Percentiles rank a stretch among this genome's conserved stretches.
Conservation (phyloP, 2,113 vertebrate genomes). For the Upupa epops region DNA sequence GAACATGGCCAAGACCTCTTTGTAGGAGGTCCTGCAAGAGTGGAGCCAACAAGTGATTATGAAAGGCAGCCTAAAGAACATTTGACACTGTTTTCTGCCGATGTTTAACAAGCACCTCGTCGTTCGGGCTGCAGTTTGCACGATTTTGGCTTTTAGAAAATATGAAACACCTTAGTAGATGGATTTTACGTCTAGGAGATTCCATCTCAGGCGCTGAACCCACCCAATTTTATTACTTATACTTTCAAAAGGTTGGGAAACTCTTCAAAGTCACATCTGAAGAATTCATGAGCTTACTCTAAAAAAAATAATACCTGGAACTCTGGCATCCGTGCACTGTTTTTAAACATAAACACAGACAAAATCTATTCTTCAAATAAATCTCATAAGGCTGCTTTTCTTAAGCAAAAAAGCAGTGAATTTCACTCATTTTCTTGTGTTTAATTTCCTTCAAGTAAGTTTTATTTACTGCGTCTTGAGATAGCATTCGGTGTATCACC, state of each 20-base stretch:
- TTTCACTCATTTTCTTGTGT: conserved; percentile 31
- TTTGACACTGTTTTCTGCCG: conserved; percentile 59
- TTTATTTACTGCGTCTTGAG: conserved; percentile 16
- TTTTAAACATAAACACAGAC: not conserved
- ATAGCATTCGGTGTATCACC: not conserved
- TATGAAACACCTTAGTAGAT: conserved; percentile 71
- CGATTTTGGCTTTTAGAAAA: conserved; percentile 56
- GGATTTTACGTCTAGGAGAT: conserved; percentile 61
- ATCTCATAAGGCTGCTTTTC: conserved; percentile 19
- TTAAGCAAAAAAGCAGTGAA: not conserved
- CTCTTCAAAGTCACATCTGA: conserved; percentile 62
- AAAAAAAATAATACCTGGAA: conserved; percentile 36
- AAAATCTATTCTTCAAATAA: conserved; percentile 18
- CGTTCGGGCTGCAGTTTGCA: conserved; percentile 53
- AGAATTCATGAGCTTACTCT: conserved; percentile 42
- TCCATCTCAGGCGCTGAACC: conserved; percentile 60
- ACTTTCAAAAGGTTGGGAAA: conserved; percentile 64
- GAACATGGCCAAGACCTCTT: conserved; percentile 48
- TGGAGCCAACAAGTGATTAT: conserved; percentile 50
- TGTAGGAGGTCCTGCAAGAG: conserved; percentile 36
- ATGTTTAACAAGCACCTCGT: conserved; percentile 48
- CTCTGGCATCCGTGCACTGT: conserved; percentile 31
- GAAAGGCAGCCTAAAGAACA: conserved; percentile 55
- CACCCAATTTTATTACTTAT: conserved; percentile 65
- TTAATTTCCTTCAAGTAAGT: conserved; percentile 36